Conservation (phyloP, 2,797 vertebrate genomes). For the Myotis myotis region DNA sequence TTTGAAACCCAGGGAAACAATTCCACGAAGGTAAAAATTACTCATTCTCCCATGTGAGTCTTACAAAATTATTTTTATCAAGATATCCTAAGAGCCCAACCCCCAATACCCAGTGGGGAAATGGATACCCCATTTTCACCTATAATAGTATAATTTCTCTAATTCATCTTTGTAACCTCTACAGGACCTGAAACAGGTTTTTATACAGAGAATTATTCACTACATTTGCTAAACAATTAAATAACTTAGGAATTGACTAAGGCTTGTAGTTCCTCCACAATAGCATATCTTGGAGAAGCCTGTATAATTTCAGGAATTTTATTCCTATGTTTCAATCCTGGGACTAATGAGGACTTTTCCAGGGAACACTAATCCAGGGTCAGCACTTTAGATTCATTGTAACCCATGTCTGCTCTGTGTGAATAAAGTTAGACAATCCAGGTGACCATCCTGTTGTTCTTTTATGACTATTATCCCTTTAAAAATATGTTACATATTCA, state of each 20-base stretch:
- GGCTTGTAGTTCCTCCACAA: not conserved
- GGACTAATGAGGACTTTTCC: not conserved
- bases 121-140: too few species aligned
- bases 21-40: too few species aligned
- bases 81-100: too few species aligned
- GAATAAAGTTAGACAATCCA: not conserved
- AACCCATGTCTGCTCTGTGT: not conserved
- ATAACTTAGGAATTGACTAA: not conserved
- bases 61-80: too few species aligned
- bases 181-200: not conserved
- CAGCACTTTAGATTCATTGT: not conserved
- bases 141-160: not conserved
- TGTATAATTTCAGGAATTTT: not conserved
- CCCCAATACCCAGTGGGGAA: too few species aligned
- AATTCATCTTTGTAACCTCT: not conserved
- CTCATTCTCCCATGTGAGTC: too few species aligned
- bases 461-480: not conserved
- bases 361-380: not conserved
- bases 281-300: not conserved
- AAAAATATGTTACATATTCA: not conserved
- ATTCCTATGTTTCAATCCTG: not conserved
- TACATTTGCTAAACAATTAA: not conserved
- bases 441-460: not conserved
- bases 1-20: too few species aligned
- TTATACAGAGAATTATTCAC: not conserved